phyloP scores from a whole-genome alignment of 2,113 vertebrate genomes.

The Brienomyrus longianalis region DNA sequence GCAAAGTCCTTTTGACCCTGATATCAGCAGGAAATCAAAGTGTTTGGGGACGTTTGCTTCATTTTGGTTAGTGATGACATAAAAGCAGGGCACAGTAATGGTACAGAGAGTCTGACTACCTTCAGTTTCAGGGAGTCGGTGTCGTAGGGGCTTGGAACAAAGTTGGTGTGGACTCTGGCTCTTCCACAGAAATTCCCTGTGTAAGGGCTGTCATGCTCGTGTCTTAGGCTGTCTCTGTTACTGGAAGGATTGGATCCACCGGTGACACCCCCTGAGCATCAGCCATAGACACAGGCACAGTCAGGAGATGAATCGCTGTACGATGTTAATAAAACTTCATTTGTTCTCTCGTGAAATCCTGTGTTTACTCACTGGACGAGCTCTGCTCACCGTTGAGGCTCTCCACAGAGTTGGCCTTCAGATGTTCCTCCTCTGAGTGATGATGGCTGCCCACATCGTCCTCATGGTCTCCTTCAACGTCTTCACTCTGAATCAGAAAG shows the following conservation, averaged over 20 bases:
- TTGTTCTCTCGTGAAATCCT: background rate
- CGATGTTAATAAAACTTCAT: background rate
- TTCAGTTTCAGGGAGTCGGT: conserved; percentile 93
- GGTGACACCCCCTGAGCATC: conserved; percentile 74
- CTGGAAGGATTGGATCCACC: conserved; percentile 76
- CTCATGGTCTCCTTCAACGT: conserved; percentile 62
- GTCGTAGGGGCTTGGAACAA: conserved; percentile 92
- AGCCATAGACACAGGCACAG: conserved; percentile 15
- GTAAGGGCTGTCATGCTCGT: conserved; percentile 77
- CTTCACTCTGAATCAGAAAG: conserved; percentile 60
- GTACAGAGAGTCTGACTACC: conserved; percentile 48
- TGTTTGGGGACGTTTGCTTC: background rate
- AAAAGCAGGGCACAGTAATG: background rate
- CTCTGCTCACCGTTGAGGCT: conserved; percentile 83
- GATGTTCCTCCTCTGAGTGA: conserved; percentile 56
- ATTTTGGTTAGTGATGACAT: background rate
- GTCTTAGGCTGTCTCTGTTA: conserved; percentile 76
- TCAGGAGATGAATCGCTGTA: background rate
- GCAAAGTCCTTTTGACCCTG: background rate
- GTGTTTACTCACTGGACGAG: conserved; percentile 75
- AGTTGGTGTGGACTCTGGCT: conserved; percentile 87
- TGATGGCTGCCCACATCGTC: conserved; percentile 57
- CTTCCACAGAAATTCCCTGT: conserved; percentile 81
- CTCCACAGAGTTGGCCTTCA: conserved; percentile 77
- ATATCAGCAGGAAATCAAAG: background rate